Percentiles rank a stretch among this genome's conserved stretches.
These are phyloP conservation scores for Gibbula magus DNA, from an alignment of 2,888 invertebrate genomes.

Conservation along the genomic window DNA sequence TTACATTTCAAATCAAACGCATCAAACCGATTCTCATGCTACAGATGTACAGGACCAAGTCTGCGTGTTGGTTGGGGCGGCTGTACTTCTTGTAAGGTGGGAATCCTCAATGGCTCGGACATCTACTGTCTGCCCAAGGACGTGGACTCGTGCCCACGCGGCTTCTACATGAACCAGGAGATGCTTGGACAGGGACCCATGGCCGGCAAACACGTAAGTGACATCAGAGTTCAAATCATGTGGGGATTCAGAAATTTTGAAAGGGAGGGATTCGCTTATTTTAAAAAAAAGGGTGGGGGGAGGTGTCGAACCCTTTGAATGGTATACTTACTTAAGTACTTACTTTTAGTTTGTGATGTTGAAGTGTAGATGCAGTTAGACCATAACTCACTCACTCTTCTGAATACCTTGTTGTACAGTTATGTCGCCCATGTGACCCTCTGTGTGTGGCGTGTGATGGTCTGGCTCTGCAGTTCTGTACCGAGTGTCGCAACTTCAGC, in stretches of 20 bases:
- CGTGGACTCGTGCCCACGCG: constrained; percentile 47
- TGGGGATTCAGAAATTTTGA: background rate
- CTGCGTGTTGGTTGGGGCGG: constrained; percentile 88
- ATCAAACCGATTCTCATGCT: constrained; percentile 36
- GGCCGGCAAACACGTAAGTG: constrained; percentile 41
- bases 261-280: too few relatives aligned
- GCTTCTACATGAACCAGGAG: constrained; percentile 46
- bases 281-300: background rate
- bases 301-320: background rate
- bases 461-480: constrained; percentile 89
- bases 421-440: constrained; percentile 93
- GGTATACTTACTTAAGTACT: background rate
- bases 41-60: constrained; percentile 90
- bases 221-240: background rate
- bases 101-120: constrained; percentile 82
- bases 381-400: too few relatives aligned
- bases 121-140: constrained; percentile 54
- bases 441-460: constrained; percentile 91
- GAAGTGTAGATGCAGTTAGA: too few relatives aligned
- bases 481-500: constrained; percentile 89
- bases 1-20: too few relatives aligned
- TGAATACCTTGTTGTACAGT: constrained; percentile 67
- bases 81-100: constrained; percentile 93
- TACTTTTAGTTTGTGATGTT: background rate
- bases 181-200: constrained; percentile 34